Conservation (phyloP, 2,888 invertebrate species). For the Melieria omissa region DNA sequence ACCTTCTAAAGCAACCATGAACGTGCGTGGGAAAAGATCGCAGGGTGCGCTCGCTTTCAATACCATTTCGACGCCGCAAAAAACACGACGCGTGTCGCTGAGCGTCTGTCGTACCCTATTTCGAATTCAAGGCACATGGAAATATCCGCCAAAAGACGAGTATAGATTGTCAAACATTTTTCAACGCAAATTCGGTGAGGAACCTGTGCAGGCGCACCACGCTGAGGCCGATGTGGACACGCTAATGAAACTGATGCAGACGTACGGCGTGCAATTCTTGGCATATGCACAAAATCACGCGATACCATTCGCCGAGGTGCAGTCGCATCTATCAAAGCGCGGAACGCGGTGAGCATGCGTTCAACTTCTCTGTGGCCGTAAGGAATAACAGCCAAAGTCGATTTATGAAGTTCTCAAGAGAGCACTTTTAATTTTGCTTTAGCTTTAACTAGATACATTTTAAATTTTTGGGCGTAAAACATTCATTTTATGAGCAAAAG, state of each 20-base stretch:
- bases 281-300: conserved; percentile 67
- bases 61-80: too few species aligned
- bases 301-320: conserved; percentile 46
- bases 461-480: too few species aligned
- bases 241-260: conserved; percentile 73
- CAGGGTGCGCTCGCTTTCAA: too few species aligned
- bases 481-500: too few species aligned
- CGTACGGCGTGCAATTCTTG: conserved; percentile 71
- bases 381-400: too few species aligned
- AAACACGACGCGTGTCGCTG: not conserved
- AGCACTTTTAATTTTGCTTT: too few species aligned
- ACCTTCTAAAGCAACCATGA: conserved; percentile 35
- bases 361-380: too few species aligned
- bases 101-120: conserved; percentile 47
- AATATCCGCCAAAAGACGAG: conserved; percentile 17
- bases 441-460: too few species aligned
- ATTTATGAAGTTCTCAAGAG: too few species aligned
- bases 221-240: conserved; percentile 78
- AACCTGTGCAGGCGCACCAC: conserved; percentile 70
- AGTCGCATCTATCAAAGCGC: too few species aligned
- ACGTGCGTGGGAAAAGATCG: too few species aligned
- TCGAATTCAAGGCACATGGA: not conserved
- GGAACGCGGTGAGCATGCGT: too few species aligned
- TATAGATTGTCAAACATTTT: conserved; percentile 72
- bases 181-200: conserved; percentile 68